Conservation (phyloP, 23 tunicate genomes). For the Trididemnum clinides region DNA sequence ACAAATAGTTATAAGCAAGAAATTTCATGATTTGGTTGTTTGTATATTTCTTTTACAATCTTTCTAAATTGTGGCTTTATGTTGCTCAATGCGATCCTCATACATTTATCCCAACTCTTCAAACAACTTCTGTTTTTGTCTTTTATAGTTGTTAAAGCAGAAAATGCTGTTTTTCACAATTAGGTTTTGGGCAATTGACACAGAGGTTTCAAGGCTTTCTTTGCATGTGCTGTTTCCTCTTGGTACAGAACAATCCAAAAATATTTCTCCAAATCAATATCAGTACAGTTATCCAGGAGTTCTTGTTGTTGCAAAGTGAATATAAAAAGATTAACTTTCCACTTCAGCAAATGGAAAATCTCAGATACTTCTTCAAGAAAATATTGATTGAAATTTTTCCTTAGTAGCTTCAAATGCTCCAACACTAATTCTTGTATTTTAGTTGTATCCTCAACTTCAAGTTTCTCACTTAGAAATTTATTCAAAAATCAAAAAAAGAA, state of each 20-base stretch:
- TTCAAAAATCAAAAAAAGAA: constrained; percentile 35
- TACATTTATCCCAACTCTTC: constrained; percentile 47
- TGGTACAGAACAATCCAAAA: neutral
- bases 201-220: constrained; percentile 34
- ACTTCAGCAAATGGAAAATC: constrained; percentile 29
- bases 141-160: constrained; percentile 48
- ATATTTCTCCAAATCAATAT: constrained; percentile 27
- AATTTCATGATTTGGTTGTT: constrained; percentile 27
- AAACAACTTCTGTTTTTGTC: constrained; percentile 59
- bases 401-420: constrained; percentile 42
- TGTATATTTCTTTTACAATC: constrained; percentile 31
- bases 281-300: constrained; percentile 38
- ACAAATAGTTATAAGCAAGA: too few species aligned
- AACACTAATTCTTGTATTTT: constrained; percentile 29
- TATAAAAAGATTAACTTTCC: constrained; percentile 30
- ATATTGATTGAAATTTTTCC: constrained; percentile 34
- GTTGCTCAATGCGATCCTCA: constrained; percentile 50
- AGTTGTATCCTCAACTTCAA: constrained; percentile 50
- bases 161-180: constrained; percentile 67
- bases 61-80: constrained; percentile 40
- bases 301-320: constrained; percentile 19
- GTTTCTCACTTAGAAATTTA: constrained; percentile 41
- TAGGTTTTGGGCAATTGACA: constrained; percentile 52
- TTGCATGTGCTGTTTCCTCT: constrained; percentile 29
- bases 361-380: constrained; percentile 55